Evolutionary conservation across 2,797 vertebrate genomes (phyloP).

Genomic region (Lates japonicus): DNA sequence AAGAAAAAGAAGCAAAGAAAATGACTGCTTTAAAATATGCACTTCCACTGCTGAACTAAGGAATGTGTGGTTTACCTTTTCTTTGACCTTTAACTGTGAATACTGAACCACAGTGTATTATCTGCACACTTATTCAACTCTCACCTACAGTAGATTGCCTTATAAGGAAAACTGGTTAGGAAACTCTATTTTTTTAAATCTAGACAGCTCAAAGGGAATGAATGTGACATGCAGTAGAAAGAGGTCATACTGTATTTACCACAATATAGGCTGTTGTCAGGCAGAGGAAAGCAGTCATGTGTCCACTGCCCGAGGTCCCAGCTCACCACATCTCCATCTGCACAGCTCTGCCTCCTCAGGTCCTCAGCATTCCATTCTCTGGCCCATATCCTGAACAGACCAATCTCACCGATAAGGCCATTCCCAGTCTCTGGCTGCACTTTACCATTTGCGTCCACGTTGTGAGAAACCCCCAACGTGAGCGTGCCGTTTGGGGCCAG

Average conservation of each 20-base stretch:
- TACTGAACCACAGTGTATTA: conserved; percentile 5
- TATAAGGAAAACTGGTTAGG: background rate
- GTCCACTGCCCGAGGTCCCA: conserved; percentile 83
- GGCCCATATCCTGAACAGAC: conserved; percentile 85
- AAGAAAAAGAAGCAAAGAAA: background rate
- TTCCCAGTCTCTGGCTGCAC: conserved; percentile 53
- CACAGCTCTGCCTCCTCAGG: conserved; percentile 69
- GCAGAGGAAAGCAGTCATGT: conserved; percentile 32
- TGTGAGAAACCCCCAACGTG: conserved; percentile 83
- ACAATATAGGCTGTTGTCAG: conserved; percentile 71
- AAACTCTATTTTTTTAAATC: background rate
- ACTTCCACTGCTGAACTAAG: background rate
- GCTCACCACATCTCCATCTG: conserved; percentile 83
- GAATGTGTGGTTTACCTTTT: conserved; percentile 16
- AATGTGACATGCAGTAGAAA: conserved; percentile 12
- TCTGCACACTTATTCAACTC: background rate
- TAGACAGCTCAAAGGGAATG: background rate
- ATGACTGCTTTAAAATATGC: background rate
- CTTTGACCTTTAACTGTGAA: conserved; percentile 18
- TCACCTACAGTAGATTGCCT: background rate
- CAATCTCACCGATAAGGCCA: conserved; percentile 78
- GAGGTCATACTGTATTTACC: conserved; percentile 69
- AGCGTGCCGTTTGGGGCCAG: conserved; percentile 80
- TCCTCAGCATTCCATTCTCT: conserved; percentile 64
- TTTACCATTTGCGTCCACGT: conserved; percentile 20